Evolutionary conservation across 2,888 invertebrate genomes (phyloP).

Genomic region (Chaetoderma sp.): DNA sequence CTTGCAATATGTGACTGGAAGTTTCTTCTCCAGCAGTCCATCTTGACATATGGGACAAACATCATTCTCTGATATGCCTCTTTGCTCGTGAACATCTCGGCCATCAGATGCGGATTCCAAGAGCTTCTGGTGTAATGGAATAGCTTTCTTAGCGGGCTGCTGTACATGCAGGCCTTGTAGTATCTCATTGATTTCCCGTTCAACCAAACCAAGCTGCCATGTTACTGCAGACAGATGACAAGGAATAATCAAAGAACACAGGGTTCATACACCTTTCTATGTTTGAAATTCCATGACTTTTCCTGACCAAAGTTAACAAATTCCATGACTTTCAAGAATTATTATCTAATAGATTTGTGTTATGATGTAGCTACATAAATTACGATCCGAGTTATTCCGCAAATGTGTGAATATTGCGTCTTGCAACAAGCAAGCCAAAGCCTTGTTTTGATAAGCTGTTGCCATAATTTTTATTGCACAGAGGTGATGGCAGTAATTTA

Average conservation of each 20-base stretch:
- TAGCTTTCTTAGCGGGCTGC: conserved; percentile 30
- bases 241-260: not conserved
- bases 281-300: too few species aligned
- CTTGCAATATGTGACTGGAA: conserved; percentile 69
- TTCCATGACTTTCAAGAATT: too few species aligned
- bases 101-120: conserved; percentile 44
- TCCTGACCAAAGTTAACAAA: too few species aligned
- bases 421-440: too few species aligned
- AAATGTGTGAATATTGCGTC: too few species aligned
- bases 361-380: too few species aligned
- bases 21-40: conserved; percentile 61
- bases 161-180: conserved; percentile 48
- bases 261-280: too few species aligned
- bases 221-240: conserved; percentile 51
- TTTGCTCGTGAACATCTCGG: conserved; percentile 50
- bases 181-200: conserved; percentile 67
- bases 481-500: too few species aligned
- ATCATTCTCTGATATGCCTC: conserved; percentile 65
- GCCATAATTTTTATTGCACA: too few species aligned
- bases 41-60: conserved; percentile 70
- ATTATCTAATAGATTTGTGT: too few species aligned
- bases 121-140: conserved; percentile 20
- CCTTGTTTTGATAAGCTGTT: too few species aligned
- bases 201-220: conserved; percentile 69
- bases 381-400: too few species aligned